Evolutionary conservation across 2,797 vertebrate species (phyloP).

Genomic region (Sebastes minor): DNA sequence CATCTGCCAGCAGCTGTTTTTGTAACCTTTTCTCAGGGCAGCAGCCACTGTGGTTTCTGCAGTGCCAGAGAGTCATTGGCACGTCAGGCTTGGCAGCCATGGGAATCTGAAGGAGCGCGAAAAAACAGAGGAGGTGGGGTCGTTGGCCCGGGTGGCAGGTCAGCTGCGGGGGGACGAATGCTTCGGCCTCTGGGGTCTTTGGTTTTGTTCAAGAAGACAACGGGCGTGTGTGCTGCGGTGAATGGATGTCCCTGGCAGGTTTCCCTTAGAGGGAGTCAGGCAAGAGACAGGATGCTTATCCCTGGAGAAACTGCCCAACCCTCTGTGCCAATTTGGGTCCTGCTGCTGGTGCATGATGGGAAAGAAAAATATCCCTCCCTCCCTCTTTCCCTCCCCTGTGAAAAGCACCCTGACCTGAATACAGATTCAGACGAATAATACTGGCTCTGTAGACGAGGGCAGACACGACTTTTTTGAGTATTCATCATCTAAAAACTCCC

Average conservation of each 20-base stretch:
- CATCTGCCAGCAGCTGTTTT: slow-evolving; percentile 75
- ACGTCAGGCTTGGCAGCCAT: slow-evolving; percentile 39
- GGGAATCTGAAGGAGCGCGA: slow-evolving; percentile 23
- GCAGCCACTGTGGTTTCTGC: slow-evolving; percentile 50
- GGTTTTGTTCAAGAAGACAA: slow-evolving; percentile 54
- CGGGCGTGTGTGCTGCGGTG: slow-evolving; percentile 35
- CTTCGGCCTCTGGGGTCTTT: slow-evolving; percentile 25
- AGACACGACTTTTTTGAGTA: slow-evolving; percentile 57
- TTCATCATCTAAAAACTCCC: slow-evolving; percentile 62
- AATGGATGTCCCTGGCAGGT: slow-evolving; percentile 62
- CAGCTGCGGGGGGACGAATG: slow-evolving; percentile 31
- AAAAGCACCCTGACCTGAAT: slow-evolving; percentile 82
- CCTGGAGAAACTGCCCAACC: slow-evolving; percentile 72
- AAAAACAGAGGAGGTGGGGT: slow-evolving; percentile 25
- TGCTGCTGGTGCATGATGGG: slow-evolving; percentile 80
- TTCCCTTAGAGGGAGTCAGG: slow-evolving; percentile 63
- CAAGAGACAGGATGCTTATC: slow-evolving; percentile 73
- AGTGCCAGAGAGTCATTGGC: slow-evolving; percentile 50
- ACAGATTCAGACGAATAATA: slow-evolving; percentile 72
- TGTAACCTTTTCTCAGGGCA: slow-evolving; percentile 67
- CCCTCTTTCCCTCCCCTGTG: slow-evolving; percentile 48
- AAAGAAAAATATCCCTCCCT: slow-evolving; percentile 73
- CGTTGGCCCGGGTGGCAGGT: slow-evolving; percentile 34
- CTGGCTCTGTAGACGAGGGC: slow-evolving; percentile 52
- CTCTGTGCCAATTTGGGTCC: slow-evolving; percentile 79